A percentile compares a stretch with the other conserved stretches of the same genome.
These are phyloP conservation scores for Melanerpes formicivorus DNA, from an alignment of 2,113 vertebrate species.

Conservation along the genomic window DNA sequence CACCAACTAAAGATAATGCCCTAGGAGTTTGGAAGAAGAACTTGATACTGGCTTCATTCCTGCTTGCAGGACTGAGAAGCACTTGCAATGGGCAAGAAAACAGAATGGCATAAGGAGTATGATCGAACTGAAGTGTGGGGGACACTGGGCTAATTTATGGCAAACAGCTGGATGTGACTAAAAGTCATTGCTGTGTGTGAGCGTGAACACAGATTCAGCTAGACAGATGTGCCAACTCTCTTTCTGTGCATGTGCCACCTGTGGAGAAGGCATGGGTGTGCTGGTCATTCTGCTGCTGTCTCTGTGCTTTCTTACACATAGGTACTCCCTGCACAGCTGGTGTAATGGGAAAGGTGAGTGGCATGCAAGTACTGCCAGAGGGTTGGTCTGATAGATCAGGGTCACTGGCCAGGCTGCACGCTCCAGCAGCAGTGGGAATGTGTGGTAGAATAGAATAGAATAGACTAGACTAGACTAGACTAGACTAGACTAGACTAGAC, in stretches of 20 bases:
- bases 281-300: background rate
- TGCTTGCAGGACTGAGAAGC: background rate
- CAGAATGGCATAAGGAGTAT: background rate
- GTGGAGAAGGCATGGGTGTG: background rate
- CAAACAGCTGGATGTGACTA: background rate
- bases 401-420: background rate
- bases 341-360: background rate
- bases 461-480: no score
- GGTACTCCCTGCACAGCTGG: accelerated
- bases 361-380: background rate
- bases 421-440: accelerated
- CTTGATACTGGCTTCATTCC: background rate
- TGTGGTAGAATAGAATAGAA: no score
- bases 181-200: background rate
- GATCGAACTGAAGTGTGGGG: background rate
- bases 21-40: background rate
- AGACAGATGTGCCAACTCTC: background rate
- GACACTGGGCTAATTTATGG: background rate
- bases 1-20: background rate
- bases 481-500: no score
- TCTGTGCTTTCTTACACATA: background rate
- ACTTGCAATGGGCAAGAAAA: background rate
- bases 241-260: background rate
- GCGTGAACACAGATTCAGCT: background rate
- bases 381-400: background rate